These are phyloP conservation scores for Melieria omissa DNA, from an alignment of 2,888 invertebrate species.

Conservation along the genomic window DNA sequence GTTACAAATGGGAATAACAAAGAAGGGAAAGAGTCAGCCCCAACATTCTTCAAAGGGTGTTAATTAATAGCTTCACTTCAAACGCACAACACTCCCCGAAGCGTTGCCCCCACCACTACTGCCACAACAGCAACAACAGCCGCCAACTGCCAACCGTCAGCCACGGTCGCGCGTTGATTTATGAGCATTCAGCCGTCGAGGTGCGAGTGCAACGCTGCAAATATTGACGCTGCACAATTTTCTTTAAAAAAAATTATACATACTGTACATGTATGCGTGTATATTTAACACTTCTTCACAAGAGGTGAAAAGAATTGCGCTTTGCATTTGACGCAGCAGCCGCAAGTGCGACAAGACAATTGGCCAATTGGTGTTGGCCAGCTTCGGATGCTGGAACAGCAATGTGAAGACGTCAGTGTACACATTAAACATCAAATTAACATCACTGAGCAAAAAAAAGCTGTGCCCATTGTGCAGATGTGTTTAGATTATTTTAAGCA, in stretches of 20 bases:
- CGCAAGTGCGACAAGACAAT: not conserved
- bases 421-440: too few species aligned
- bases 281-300: conserved; percentile 26
- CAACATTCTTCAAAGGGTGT: conserved; percentile 40
- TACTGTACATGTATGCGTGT: not conserved
- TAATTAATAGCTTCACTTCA: conserved; percentile 40
- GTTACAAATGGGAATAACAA: conserved; percentile 17
- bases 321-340: conserved; percentile 18
- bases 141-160: not conserved
- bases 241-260: not conserved
- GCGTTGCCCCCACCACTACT: not conserved
- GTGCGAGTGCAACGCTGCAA: conserved; percentile 1
- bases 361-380: too few species aligned
- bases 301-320: conserved; percentile 31
- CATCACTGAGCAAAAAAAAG: too few species aligned
- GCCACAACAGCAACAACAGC: not conserved
- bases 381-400: too few species aligned
- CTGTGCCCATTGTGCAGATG: too few species aligned
- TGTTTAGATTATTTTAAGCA: too few species aligned
- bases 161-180: conserved; percentile 26
- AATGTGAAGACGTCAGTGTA: too few species aligned
- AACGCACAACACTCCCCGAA: conserved; percentile 4
- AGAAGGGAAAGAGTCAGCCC: conserved; percentile 8
- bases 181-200: conserved; percentile 13
- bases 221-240: not conserved